A percentile compares a stretch with the other conserved stretches of the same genome.
Evolutionary conservation across 2,888 invertebrate genomes (phyloP).

Genomic region (Tetranychus piercei): DNA sequence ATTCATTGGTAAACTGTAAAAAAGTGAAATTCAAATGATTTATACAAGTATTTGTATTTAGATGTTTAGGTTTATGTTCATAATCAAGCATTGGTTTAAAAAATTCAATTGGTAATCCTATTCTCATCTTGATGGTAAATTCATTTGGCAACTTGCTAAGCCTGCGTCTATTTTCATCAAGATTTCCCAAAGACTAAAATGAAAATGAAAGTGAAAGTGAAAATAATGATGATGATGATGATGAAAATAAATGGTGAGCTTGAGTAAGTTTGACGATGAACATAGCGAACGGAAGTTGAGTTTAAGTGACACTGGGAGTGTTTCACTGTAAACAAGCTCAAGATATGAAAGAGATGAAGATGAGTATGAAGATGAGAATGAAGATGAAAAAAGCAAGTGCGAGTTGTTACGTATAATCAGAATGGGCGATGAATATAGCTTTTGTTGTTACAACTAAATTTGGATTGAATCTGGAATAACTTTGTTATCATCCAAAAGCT

Average conservation of each 20-base stretch:
- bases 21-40: too few species aligned
- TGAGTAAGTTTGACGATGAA: too few species aligned
- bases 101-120: too few species aligned
- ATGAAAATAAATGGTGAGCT: background rate
- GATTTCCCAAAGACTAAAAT: background rate
- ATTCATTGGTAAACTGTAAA: too few species aligned
- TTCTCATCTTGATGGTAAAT: too few species aligned
- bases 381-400: background rate
- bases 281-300: too few species aligned
- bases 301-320: too few species aligned
- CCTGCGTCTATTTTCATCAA: background rate
- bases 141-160: background rate
- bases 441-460: conserved; percentile 1
- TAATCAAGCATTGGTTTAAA: too few species aligned
- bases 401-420: background rate
- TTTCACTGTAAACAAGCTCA: too few species aligned
- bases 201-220: background rate
- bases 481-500: background rate
- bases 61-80: too few species aligned
- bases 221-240: background rate
- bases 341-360: background rate
- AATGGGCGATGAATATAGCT: background rate
- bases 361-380: background rate
- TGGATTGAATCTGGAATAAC: background rate
- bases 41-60: too few species aligned